A percentile compares a stretch with the other conserved stretches of the same genome.
These are phyloP conservation scores for Orbicella faveolata DNA, from an alignment of 64 coral and sea anemone genomes.

Conservation along the genomic window DNA sequence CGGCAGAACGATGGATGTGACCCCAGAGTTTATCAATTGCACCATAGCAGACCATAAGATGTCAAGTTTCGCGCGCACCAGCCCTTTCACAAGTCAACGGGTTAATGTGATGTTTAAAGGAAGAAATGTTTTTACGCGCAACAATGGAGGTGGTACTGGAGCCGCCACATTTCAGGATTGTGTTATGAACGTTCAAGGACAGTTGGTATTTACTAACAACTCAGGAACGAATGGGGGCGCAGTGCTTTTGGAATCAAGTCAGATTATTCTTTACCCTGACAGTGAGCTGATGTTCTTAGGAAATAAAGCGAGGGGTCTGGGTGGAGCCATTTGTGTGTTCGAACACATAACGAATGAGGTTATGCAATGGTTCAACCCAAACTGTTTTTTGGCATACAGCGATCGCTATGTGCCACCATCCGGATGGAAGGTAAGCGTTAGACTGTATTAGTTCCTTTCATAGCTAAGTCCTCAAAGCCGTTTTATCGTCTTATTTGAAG, in stretches of 20 bases:
- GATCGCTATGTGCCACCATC: constrained; percentile 62
- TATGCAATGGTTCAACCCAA: constrained; percentile 72
- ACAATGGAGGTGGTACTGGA: constrained; percentile 38
- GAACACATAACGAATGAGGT: constrained; percentile 56
- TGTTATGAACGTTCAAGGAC: constrained; percentile 62
- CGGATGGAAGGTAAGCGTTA: constrained; percentile 71
- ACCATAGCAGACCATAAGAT: constrained; percentile 25
- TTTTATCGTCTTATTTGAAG: too few species aligned
- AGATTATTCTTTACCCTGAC: constrained; percentile 63
- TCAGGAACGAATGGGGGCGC: constrained; percentile 64
- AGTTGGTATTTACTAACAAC: constrained; percentile 56
- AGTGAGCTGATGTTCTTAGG: constrained; percentile 63
- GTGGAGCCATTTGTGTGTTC: constrained; percentile 59
- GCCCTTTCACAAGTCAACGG: constrained; percentile 74
- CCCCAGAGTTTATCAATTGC: constrained; percentile 69
- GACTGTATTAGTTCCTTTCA: not conserved
- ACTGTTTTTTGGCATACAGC: constrained; percentile 72
- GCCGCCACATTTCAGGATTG: constrained; percentile 31
- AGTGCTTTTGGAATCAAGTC: constrained; percentile 47
- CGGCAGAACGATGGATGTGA: not conserved
- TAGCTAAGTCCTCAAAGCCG: too few species aligned
- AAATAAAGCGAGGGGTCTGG: constrained; percentile 52
- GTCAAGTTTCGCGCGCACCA: constrained; percentile 13
- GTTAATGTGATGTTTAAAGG: constrained; percentile 59
- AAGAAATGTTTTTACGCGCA: constrained; percentile 53